Conservation (phyloP, 2,797 vertebrate species). For the Myotis myotis region DNA sequence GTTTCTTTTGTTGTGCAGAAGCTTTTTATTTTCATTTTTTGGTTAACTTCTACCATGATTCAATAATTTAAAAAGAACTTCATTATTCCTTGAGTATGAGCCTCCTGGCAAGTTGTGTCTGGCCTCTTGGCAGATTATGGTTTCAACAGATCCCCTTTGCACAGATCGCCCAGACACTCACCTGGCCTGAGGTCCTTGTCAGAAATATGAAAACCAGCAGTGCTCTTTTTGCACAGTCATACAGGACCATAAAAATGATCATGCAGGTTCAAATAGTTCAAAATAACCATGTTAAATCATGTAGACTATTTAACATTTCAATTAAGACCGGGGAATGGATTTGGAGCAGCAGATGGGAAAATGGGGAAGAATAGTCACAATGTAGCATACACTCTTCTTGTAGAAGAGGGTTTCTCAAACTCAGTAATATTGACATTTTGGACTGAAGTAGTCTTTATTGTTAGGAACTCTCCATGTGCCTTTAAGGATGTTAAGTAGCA, state of each 20-base stretch:
- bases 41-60: neutral
- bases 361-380: neutral
- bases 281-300: neutral
- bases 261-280: neutral
- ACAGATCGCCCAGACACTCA: neutral
- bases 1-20: too few relatives aligned
- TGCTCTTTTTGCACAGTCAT: neutral
- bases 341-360: neutral
- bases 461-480: neutral
- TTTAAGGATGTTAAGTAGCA: neutral
- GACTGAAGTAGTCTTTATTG: neutral
- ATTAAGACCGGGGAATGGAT: neutral
- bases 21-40: neutral
- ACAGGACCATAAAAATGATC: neutral
- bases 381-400: neutral
- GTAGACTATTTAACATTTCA: neutral
- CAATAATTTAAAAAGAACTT: slow-evolving; percentile 4
- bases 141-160: neutral
- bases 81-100: neutral
- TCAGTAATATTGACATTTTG: neutral
- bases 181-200: neutral
- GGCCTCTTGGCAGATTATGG: neutral
- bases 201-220: neutral
- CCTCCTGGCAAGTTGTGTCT: neutral
- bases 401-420: neutral